These are phyloP conservation scores for Dendroctonus ponderosae DNA, from an alignment of 1,140 invertebrate species.

Conservation along the genomic window DNA sequence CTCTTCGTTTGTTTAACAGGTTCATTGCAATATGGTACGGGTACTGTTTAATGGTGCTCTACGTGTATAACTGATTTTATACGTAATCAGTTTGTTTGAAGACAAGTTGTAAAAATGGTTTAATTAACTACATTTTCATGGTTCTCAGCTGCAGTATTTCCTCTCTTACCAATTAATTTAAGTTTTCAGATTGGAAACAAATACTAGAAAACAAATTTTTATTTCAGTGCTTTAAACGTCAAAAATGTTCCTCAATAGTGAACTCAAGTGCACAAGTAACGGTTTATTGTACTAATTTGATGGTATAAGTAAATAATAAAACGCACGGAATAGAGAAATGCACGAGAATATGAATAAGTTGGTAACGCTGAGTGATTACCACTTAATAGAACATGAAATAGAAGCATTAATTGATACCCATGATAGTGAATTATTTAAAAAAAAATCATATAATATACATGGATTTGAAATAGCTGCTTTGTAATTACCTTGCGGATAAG, in stretches of 20 bases:
- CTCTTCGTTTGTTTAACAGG: conserved; percentile 11
- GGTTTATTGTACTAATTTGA: conserved; percentile 28
- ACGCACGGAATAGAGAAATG: conserved; percentile 22
- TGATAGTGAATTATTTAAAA: conserved; percentile 32
- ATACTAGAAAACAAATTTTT: too few species aligned
- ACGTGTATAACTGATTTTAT: neutral
- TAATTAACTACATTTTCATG: too few species aligned
- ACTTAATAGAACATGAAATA: conserved; percentile 36
- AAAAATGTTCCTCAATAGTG: too few species aligned
- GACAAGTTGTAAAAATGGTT: too few species aligned
- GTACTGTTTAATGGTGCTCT: conserved; percentile 14
- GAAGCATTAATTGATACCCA: conserved; percentile 25
- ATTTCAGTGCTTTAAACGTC: too few species aligned
- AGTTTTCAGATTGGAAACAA: too few species aligned
- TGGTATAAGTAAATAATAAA: conserved; percentile 28
- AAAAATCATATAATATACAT: conserved; percentile 21
- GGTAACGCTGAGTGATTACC: conserved; percentile 23
- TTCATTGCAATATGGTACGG: conserved; percentile 1
- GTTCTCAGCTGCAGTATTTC: too few species aligned
- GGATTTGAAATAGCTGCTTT: conserved; percentile 14
- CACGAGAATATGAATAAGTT: conserved; percentile 22
- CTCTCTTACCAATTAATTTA: too few species aligned
- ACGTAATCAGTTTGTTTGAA: too few species aligned
- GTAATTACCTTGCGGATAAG: conserved; percentile 23
- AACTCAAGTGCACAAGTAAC: neutral